Evolutionary conservation across 2,888 invertebrate genomes (phyloP).

Genomic region (Heliothis peltigera): DNA sequence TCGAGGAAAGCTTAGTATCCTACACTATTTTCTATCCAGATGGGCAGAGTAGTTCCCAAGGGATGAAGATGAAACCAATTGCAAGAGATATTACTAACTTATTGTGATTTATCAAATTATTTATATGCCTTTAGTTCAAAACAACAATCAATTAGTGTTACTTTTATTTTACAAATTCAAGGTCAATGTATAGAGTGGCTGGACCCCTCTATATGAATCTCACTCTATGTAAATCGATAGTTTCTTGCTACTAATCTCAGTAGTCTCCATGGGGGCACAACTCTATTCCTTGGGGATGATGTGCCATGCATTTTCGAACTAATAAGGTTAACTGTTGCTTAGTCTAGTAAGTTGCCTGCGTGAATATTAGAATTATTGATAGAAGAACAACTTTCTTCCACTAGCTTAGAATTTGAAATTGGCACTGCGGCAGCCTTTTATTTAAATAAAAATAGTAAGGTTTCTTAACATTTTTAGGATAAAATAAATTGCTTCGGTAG

Average conservation of each 20-base stretch:
- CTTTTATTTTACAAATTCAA: neutral
- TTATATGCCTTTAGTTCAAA: neutral
- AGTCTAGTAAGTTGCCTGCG: conserved; percentile 5
- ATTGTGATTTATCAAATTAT: neutral
- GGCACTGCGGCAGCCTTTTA: too few species aligned
- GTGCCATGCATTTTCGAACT: conserved; percentile 39
- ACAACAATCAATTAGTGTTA: too few species aligned
- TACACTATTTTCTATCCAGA: too few species aligned
- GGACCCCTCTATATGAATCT: too few species aligned
- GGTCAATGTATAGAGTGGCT: neutral
- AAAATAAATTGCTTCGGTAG: too few species aligned
- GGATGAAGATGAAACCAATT: too few species aligned
- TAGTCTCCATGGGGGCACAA: conserved; percentile 19
- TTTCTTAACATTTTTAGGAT: too few species aligned
- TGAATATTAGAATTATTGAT: conserved; percentile 3
- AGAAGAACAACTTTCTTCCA: neutral
- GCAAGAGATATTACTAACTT: too few species aligned
- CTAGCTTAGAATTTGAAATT: neutral
- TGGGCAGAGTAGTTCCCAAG: too few species aligned
- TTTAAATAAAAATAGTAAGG: too few species aligned
- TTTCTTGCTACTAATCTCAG: neutral
- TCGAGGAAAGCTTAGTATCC: too few species aligned
- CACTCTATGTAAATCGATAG: neutral
- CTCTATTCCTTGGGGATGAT: conserved; percentile 35
- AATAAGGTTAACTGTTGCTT: conserved; percentile 25